phyloP scores from a whole-genome alignment of 2,113 vertebrate genomes.

The Pomatorhinus ruficollis region DNA sequence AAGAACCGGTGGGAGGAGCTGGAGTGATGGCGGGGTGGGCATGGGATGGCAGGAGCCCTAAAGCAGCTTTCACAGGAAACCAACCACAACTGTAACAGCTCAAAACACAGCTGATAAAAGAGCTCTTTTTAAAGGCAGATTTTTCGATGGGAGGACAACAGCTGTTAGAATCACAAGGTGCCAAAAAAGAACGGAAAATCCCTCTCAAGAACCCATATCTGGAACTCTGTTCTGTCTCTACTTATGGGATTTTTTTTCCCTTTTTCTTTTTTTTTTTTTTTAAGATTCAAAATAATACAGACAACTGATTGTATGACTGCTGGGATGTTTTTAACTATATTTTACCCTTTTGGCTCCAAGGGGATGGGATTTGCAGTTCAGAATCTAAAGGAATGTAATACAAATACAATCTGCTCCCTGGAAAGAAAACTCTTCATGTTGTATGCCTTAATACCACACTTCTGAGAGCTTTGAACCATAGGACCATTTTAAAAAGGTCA shows the following conservation, averaged over 20 bases:
- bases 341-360: constrained; percentile 14
- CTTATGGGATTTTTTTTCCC: not conserved
- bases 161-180: constrained; percentile 12
- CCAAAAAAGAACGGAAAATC: constrained; percentile 43
- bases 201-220: constrained; percentile 19
- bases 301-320: constrained; percentile 74
- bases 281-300: constrained; percentile 52
- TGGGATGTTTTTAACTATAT: constrained; percentile 44
- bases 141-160: constrained; percentile 21
- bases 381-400: constrained; percentile 49
- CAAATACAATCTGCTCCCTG: constrained; percentile 20
- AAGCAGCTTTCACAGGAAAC: constrained; percentile 13
- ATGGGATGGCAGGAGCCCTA: constrained; percentile 26
- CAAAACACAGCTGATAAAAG: not conserved
- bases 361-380: constrained; percentile 33
- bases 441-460: constrained; percentile 50
- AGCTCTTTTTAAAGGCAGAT: constrained; percentile 25
- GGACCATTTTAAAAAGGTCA: constrained; percentile 17
- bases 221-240: constrained; percentile 52
- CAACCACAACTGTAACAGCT: constrained; percentile 30
- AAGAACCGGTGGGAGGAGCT: constrained; percentile 42
- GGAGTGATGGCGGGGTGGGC: constrained; percentile 31
- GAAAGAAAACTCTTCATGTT: constrained; percentile 37
- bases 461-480: constrained; percentile 20
- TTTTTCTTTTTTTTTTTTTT: not conserved